Conservation (phyloP, 2,888 invertebrate species). For the Amphimallon solstitiale region DNA sequence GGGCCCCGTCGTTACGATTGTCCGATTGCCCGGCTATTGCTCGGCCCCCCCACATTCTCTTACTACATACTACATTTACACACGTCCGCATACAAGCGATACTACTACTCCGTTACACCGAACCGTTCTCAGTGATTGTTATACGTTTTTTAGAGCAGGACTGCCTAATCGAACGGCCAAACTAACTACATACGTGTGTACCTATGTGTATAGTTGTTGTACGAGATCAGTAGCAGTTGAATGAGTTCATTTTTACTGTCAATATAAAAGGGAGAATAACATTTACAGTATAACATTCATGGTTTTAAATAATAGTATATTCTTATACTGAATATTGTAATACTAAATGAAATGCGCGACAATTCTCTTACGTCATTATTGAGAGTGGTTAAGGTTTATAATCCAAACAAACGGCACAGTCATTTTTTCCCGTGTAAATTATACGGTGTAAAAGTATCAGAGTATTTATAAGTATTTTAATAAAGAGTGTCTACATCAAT, state of each 20-base stretch:
- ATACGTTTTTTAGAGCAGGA: constrained; percentile 59
- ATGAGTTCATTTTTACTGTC: neutral
- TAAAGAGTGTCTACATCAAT: too few species aligned
- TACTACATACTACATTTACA: constrained; percentile 28
- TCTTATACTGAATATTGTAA: too few species aligned
- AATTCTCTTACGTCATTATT: too few species aligned
- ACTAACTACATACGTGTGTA: constrained; percentile 52
- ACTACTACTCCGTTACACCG: constrained; percentile 45
- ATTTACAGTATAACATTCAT: constrained; percentile 1
- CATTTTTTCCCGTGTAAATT: too few species aligned
- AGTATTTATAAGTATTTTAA: too few species aligned
- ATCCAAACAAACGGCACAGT: too few species aligned
- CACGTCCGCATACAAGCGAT: constrained; percentile 38
- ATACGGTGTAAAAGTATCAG: too few species aligned
- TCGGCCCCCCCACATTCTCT: constrained; percentile 45
- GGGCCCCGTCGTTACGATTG: constrained; percentile 71
- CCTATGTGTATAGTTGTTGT: too few species aligned
- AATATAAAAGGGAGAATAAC: neutral
- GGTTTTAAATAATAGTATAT: neutral
- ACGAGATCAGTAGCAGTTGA: neutral
- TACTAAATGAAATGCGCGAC: too few species aligned
- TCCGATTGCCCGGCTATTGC: constrained; percentile 68
- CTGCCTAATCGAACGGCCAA: constrained; percentile 59
- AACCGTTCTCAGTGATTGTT: constrained; percentile 57
- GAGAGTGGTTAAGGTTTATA: too few species aligned